phyloP scores from a whole-genome alignment of 2,797 vertebrate genomes.

The Neomorphus geoffroyi region DNA sequence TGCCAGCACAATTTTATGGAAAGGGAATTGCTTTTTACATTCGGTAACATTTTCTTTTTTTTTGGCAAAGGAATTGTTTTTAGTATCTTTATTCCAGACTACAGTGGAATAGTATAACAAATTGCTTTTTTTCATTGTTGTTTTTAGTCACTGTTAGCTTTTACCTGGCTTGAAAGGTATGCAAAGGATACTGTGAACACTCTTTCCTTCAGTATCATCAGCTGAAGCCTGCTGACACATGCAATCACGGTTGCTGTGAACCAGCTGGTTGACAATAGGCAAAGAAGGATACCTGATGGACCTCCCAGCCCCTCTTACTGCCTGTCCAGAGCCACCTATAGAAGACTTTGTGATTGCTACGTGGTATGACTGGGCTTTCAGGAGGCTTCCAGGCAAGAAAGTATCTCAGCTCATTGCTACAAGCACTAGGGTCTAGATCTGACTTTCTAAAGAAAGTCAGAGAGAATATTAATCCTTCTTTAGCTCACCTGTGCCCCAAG shows the following conservation, averaged over 20 bases:
- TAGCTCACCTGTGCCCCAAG: not conserved
- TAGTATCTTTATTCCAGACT: not conserved
- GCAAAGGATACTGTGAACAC: too few relatives aligned
- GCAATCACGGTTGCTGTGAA: not conserved
- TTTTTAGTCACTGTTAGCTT: not conserved
- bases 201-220: too few relatives aligned
- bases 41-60: not conserved
- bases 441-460: not conserved
- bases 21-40: not conserved
- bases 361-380: not conserved
- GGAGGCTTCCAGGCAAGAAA: not conserved
- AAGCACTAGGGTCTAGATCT: not conserved
- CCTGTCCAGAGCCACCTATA: not conserved
- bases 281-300: not conserved
- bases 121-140: not conserved
- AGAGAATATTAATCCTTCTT: not conserved
- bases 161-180: not conserved
- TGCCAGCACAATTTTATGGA: not conserved
- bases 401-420: not conserved
- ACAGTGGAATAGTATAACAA: not conserved
- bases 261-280: not conserved
- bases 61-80: not conserved
- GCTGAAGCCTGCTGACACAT: not conserved
- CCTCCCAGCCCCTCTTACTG: not conserved
- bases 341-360: not conserved